Evolutionary conservation across 2,797 vertebrate species (phyloP), one percentile per base, ranked within the genome.

Genomic region (Caiman crocodilus): DNA sequence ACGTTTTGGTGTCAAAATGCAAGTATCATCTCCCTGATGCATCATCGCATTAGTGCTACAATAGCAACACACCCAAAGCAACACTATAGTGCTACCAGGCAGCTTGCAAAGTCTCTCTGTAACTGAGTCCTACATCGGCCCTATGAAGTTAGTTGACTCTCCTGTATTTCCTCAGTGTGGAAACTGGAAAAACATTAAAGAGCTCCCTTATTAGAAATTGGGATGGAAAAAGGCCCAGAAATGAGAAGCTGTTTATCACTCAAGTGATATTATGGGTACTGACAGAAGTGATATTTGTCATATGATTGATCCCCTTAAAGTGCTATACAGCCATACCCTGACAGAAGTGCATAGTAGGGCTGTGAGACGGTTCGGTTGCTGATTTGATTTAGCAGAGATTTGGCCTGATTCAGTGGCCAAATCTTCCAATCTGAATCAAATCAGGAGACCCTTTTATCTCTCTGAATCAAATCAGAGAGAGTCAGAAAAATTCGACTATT

Each of bases 131-230:
- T 42, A 50, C 25, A 42, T 50, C 69, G 5, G 21, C 35, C 55
- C 50, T 69, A 30, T 69, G 81, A 75, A 88, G 28, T 21, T 76
- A 88, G 64, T 25, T 87, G 76, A 64, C 4, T 50, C 55, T 81
- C 75, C 7, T 20, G 56, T 28, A 60, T 12, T 18, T 50, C 2
- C 76, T 26, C 59, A 0, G 30, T 63, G 85, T 84, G 65, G 28
- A 9, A 64, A 79, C 90, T 65, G 64, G 82, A 91, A 94, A 91
- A 25, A 78, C 76, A 76, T 78, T 57, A 83, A 83, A n/a, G 74
- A 92, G 35, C 60, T 89, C 76, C 90, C 23, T 2, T 7, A 69
- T 30, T 57, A 86, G 35, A 67, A 76, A 93, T 89, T 76, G 23
- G 15, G 35, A 25, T 25, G 26, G 67, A 73, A 74, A 56, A 76